Percentiles rank a stretch among this genome's conserved stretches.
Evolutionary conservation across 2,888 invertebrate genomes (phyloP).

Genomic region (Pycnomerus fuliginosus): DNA sequence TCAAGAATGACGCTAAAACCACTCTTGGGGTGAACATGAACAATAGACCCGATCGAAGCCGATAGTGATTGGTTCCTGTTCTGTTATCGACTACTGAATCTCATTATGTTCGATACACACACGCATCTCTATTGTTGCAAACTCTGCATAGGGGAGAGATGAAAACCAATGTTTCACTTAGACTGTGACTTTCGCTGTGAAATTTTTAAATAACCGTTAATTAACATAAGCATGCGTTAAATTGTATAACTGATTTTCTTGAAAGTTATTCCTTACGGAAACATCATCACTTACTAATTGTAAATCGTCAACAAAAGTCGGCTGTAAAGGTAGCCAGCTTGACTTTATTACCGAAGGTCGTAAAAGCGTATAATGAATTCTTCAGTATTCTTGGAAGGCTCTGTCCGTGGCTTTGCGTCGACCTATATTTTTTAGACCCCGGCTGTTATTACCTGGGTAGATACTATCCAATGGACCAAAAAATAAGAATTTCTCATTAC

Average conservation of each 20-base stretch:
- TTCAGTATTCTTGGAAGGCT: slow-evolving; percentile 37
- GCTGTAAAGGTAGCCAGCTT: too few relatives aligned
- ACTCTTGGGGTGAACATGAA: slow-evolving; percentile 35
- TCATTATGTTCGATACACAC: slow-evolving; percentile 45
- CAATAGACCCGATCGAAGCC: slow-evolving; percentile 41
- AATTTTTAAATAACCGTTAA: slow-evolving; percentile 40
- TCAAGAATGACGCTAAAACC: slow-evolving; percentile 29
- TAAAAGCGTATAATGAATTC: slow-evolving; percentile 35
- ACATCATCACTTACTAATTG: neutral
- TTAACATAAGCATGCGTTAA: slow-evolving; percentile 39
- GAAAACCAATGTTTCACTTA: slow-evolving; percentile 22
- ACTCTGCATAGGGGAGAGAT: slow-evolving; percentile 34
- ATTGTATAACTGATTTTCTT: slow-evolving; percentile 21
- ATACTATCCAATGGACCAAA: too few relatives aligned
- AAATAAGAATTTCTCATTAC: too few relatives aligned
- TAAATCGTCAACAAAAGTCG: neutral
- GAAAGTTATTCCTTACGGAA: neutral
- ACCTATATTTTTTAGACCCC: slow-evolving; percentile 37
- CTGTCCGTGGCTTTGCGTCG: slow-evolving; percentile 22
- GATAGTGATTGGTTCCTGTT: slow-evolving; percentile 46
- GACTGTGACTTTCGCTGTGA: slow-evolving; percentile 40
- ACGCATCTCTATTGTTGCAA: slow-evolving; percentile 46
- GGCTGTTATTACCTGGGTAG: slow-evolving; percentile 15
- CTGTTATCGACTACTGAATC: slow-evolving; percentile 47
- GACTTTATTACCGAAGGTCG: slow-evolving; percentile 17